Conservation (phyloP, 2,888 invertebrate genomes). For the Masnerella sp. region DNA sequence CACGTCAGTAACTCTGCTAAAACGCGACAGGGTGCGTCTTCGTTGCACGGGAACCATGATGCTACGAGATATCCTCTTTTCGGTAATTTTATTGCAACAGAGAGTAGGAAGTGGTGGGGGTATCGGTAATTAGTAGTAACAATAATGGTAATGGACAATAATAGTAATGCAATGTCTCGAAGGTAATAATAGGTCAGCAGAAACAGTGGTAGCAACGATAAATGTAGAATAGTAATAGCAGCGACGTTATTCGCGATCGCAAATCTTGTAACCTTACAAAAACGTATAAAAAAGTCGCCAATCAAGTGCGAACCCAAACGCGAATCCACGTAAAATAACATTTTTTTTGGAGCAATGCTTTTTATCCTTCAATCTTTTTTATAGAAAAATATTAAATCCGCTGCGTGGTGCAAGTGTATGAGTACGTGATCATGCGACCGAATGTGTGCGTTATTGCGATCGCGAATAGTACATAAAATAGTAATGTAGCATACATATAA, state of each 20-base stretch:
- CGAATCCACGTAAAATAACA: constrained; percentile 25
- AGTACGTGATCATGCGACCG: constrained; percentile 18
- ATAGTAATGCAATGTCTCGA: constrained; percentile 46
- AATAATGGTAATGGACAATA: constrained; percentile 46
- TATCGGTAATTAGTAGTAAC: constrained; percentile 40
- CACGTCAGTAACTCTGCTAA: constrained; percentile 27
- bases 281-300: constrained; percentile 46
- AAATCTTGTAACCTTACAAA: constrained; percentile 40
- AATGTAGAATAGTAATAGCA: constrained; percentile 54
- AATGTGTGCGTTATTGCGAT: constrained; percentile 54
- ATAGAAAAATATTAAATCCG: constrained; percentile 42
- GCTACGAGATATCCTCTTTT: neutral
- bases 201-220: constrained; percentile 53
- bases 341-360: neutral
- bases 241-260: constrained; percentile 58
- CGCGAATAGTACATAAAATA: constrained; percentile 61
- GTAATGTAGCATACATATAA: constrained; percentile 70
- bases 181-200: constrained; percentile 52
- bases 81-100: constrained; percentile 17
- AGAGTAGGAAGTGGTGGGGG: constrained; percentile 14
- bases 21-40: constrained; percentile 32
- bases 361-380: constrained; percentile 7
- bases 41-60: constrained; percentile 14
- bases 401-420: constrained; percentile 11
- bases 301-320: constrained; percentile 26